phyloP scores from a whole-genome alignment of 2,888 invertebrate species.

The Cephus spinipes region DNA sequence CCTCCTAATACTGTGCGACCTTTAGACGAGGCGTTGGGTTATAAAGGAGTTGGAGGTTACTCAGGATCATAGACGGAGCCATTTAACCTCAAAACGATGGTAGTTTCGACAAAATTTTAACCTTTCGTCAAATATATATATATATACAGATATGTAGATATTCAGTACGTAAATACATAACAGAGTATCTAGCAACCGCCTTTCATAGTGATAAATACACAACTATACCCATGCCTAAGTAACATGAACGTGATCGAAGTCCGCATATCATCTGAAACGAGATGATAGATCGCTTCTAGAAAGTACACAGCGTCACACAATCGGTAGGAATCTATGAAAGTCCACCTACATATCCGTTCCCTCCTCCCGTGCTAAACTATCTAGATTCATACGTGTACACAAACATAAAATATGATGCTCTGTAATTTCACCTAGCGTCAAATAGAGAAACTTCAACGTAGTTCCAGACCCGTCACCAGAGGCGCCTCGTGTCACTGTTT shows the following conservation, averaged over 20 bases:
- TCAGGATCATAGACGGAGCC: not conserved
- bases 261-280: not conserved
- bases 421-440: not conserved
- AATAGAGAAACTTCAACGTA: not conserved
- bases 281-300: constrained; percentile 29
- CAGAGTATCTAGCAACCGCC: not conserved
- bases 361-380: not conserved
- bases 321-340: constrained; percentile 47
- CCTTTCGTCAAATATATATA: not conserved
- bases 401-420: not conserved
- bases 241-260: not conserved
- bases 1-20: not conserved
- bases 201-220: not conserved
- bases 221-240: not conserved
- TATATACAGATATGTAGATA: not conserved
- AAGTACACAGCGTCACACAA: constrained; percentile 38
- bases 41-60: not conserved
- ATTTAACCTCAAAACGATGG: not conserved
- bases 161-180: not conserved
- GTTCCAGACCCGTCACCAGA: not conserved
- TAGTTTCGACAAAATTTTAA: not conserved
- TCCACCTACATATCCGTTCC: constrained; percentile 39
- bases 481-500: not conserved
- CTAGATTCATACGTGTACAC: not conserved
- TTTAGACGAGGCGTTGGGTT: not conserved